phyloP scores from a whole-genome alignment of 1,140 invertebrate species.

The Cotesia typhae region DNA sequence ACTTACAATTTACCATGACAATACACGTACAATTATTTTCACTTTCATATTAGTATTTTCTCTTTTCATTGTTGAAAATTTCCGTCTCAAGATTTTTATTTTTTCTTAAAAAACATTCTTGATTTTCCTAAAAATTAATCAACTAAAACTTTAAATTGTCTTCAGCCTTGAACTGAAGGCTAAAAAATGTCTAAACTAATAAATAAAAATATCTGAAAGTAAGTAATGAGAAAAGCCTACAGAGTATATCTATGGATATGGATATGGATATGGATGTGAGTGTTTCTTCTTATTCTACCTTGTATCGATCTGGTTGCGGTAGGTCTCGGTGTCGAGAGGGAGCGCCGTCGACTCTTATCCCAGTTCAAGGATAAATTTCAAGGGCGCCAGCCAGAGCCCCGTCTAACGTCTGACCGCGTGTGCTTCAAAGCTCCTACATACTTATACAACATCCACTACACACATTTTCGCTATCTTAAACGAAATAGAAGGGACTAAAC shows the following conservation, averaged over 20 bases:
- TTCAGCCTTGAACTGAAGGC: no score
- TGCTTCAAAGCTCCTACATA: constrained; percentile 26
- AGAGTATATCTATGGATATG: not conserved
- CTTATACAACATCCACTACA: constrained; percentile 9
- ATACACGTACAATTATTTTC: no score
- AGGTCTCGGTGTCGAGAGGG: constrained; percentile 56
- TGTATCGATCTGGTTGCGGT: constrained; percentile 62
- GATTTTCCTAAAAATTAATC: no score
- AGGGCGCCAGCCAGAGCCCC: constrained; percentile 47
- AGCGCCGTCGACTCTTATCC: constrained; percentile 55
- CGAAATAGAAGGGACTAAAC: no score
- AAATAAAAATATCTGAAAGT: constrained; percentile 14
- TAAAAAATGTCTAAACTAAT: no score
- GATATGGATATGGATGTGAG: constrained; percentile 22
- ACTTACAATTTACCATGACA: no score
- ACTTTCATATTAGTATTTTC: no score
- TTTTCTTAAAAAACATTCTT: no score
- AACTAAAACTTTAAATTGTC: no score
- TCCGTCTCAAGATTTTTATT: no score
- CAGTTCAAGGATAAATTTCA: constrained; percentile 62
- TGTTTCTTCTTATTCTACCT: constrained; percentile 47
- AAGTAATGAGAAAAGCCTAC: constrained; percentile 37
- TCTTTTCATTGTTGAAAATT: no score
- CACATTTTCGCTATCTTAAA: constrained; percentile 10
- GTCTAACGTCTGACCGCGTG: constrained; percentile 39